Evolutionary conservation across 2,113 vertebrate species (phyloP).

Genomic region (Microtus ochrogaster): DNA sequence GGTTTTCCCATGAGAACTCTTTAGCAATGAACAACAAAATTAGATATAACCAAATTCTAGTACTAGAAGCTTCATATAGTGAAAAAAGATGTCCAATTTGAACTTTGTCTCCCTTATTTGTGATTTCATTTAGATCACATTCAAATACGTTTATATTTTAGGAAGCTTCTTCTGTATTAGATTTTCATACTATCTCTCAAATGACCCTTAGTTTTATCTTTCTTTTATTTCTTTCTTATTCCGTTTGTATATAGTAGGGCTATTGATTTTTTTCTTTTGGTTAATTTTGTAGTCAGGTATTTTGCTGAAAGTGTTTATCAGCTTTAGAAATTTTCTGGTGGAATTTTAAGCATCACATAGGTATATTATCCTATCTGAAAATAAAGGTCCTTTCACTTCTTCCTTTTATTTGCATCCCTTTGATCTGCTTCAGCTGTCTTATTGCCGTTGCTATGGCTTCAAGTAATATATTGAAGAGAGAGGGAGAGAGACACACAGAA

Average conservation of each 20-base stretch:
- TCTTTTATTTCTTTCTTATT: not conserved
- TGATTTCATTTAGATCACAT: not conserved
- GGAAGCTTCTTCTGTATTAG: no score
- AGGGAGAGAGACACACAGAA: no score
- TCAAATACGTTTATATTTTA: not conserved
- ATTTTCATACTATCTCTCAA: no score
- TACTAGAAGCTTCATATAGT: not conserved
- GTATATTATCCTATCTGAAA: not conserved
- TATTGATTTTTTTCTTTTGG: not conserved
- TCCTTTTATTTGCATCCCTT: no score
- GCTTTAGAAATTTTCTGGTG: not conserved
- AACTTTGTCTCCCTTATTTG: not conserved
- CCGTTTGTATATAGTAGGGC: not conserved
- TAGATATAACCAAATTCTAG: not conserved
- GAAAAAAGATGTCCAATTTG: not conserved
- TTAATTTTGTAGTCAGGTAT: not conserved
- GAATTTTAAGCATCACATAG: not conserved
- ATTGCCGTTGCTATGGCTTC: no score
- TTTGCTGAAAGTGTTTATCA: not conserved
- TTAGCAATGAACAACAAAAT: not conserved
- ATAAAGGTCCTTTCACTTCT: not conserved
- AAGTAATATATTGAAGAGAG: no score
- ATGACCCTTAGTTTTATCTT: no score
- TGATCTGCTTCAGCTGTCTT: no score
- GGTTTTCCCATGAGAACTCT: not conserved